Percentiles rank a stretch among this genome's conserved stretches.
phyloP scores from a whole-genome alignment of 2,113 vertebrate genomes.

The Hypocryptadius cinnamomeus region DNA sequence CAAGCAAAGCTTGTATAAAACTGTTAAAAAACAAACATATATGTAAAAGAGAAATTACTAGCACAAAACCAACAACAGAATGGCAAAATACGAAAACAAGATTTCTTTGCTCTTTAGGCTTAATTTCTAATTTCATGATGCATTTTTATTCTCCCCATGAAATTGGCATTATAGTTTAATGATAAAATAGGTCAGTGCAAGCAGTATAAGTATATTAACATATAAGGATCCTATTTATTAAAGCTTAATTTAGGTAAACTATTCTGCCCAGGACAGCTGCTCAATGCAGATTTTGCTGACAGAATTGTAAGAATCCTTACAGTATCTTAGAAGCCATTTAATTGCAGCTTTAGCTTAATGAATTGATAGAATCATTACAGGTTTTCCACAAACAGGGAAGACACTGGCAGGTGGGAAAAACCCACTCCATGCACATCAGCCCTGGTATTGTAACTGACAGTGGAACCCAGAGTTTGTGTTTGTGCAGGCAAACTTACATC shows the following conservation, averaged over 20 bases:
- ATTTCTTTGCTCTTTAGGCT: background rate
- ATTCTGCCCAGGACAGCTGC: background rate
- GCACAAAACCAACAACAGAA: slow-evolving; percentile 31
- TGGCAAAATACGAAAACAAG: background rate
- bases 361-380: background rate
- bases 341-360: background rate
- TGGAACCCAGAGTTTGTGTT: background rate
- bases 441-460: background rate
- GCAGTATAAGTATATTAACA: background rate
- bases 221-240: background rate
- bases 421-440: background rate
- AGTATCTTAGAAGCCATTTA: background rate
- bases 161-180: background rate
- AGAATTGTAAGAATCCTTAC: background rate
- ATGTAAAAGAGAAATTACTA: slow-evolving; percentile 58
- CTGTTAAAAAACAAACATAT: slow-evolving; percentile 73
- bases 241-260: background rate
- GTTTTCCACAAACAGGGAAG: background rate
- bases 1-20: slow-evolving; percentile 78
- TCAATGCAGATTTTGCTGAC: background rate
- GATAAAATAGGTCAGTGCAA: background rate
- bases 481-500: background rate
- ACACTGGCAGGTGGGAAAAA: background rate
- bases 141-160: background rate
- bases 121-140: background rate